Percentiles rank a stretch among this genome's conserved stretches.
These are phyloP conservation scores for Atrichornis clamosus DNA, from an alignment of 2,113 vertebrate species.

Conservation along the genomic window DNA sequence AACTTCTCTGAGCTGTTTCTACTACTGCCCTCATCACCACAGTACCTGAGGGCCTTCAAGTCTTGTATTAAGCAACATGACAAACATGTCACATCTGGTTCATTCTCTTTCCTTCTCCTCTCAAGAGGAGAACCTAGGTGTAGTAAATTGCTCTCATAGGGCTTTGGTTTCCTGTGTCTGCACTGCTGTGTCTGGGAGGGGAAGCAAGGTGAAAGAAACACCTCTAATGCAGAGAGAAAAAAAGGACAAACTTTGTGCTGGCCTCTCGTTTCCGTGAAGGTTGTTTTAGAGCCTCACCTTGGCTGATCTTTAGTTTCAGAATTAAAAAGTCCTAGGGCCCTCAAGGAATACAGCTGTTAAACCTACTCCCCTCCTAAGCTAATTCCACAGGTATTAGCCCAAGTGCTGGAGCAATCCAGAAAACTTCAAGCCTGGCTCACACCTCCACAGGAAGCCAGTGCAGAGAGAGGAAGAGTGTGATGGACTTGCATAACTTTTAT, in stretches of 20 bases:
- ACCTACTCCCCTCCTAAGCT: background rate
- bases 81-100: background rate
- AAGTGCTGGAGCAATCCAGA: background rate
- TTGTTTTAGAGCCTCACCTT: background rate
- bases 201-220: background rate
- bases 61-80: background rate
- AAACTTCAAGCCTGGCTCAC: background rate
- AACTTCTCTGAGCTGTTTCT: background rate
- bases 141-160: background rate
- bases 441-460: background rate
- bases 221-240: background rate
- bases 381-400: background rate
- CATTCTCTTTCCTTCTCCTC: background rate
- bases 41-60: background rate
- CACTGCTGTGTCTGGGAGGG: background rate
- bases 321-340: background rate
- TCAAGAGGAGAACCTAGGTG: background rate
- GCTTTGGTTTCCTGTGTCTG: background rate
- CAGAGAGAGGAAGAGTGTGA: background rate
- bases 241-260: background rate
- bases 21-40: background rate
- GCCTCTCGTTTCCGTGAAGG: background rate
- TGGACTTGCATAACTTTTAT: background rate
- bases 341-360: background rate
- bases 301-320: background rate